Evolutionary conservation across 2,888 invertebrate species (phyloP).

Genomic region (Sesia apiformis): DNA sequence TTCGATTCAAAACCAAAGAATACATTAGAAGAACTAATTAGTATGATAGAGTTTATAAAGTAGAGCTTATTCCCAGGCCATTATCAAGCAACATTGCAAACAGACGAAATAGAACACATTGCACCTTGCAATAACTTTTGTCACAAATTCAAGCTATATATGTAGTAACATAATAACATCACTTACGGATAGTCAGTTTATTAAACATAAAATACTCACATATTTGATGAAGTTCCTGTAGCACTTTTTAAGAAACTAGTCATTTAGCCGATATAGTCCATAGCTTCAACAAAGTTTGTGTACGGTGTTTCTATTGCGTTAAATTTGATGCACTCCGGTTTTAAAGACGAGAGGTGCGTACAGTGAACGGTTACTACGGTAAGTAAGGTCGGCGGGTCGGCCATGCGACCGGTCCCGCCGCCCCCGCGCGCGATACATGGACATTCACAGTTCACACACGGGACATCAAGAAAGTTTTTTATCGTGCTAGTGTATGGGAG

Average conservation of each 20-base stretch:
- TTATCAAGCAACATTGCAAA: no score
- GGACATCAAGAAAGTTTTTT: slow-evolving; percentile 6
- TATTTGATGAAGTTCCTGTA: no score
- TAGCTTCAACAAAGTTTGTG: background rate
- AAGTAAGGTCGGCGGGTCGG: slow-evolving; percentile 74
- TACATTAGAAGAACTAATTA: no score
- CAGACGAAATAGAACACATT: no score
- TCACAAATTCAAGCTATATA: background rate
- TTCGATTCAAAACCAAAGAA: no score
- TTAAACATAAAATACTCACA: no score
- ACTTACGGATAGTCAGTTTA: no score
- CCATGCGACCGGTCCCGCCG: slow-evolving; percentile 53
- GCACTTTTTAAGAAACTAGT: no score
- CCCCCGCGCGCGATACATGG: slow-evolving; percentile 31
- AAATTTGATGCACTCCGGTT: slow-evolving; percentile 47
- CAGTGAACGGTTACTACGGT: slow-evolving; percentile 63
- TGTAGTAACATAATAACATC: no score
- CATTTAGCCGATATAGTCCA: background rate
- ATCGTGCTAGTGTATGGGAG: slow-evolving; percentile 11
- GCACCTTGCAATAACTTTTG: no score
- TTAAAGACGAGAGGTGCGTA: slow-evolving; percentile 47
- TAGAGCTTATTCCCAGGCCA: no score
- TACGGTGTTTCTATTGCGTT: background rate
- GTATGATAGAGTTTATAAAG: no score
- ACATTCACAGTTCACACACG: slow-evolving; percentile 32